phyloP scores from a whole-genome alignment of 2,113 vertebrate genomes.

The Dicentrarchus labrax region DNA sequence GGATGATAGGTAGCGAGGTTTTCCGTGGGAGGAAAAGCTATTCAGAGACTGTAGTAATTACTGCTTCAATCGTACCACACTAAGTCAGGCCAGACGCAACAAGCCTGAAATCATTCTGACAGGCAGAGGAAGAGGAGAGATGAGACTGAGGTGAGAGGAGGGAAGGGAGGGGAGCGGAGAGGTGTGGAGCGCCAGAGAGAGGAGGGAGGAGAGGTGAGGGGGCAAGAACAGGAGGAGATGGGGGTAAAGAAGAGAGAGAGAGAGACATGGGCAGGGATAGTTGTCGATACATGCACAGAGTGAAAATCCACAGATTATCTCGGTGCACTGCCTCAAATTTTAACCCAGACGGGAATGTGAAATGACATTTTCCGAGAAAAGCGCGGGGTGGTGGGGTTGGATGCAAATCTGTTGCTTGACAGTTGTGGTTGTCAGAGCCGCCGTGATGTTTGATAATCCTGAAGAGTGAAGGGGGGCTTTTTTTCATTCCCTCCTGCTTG shows the following conservation, averaged over 20 bases:
- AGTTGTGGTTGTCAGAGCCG: constrained; percentile 60
- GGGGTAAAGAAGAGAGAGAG: constrained; percentile 13
- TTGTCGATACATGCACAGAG: constrained; percentile 49
- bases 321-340: constrained; percentile 50
- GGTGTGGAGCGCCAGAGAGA: constrained; percentile 21
- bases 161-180: constrained; percentile 3
- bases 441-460: constrained; percentile 71
- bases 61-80: constrained; percentile 53
- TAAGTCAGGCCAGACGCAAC: constrained; percentile 67
- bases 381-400: constrained; percentile 36
- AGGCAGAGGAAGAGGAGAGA: constrained; percentile 42
- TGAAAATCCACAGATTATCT: constrained; percentile 73
- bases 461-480: constrained; percentile 4
- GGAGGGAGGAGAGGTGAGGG: constrained; percentile 4
- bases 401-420: constrained; percentile 71
- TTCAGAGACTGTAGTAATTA: constrained; percentile 77
- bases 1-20: constrained; percentile 69
- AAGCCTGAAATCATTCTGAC: constrained; percentile 77
- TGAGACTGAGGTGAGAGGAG: constrained; percentile 48
- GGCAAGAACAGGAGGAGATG: constrained; percentile 8
- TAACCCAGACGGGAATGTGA: constrained; percentile 55
- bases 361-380: constrained; percentile 68
- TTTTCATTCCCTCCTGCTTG: constrained; percentile 51
- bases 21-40: constrained; percentile 59
- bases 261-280: constrained; percentile 32